Evolutionary conservation across 2,797 vertebrate species (phyloP), one percentile per base, ranked within the genome.

Genomic region (Gymnoscopelus microlampas): DNA sequence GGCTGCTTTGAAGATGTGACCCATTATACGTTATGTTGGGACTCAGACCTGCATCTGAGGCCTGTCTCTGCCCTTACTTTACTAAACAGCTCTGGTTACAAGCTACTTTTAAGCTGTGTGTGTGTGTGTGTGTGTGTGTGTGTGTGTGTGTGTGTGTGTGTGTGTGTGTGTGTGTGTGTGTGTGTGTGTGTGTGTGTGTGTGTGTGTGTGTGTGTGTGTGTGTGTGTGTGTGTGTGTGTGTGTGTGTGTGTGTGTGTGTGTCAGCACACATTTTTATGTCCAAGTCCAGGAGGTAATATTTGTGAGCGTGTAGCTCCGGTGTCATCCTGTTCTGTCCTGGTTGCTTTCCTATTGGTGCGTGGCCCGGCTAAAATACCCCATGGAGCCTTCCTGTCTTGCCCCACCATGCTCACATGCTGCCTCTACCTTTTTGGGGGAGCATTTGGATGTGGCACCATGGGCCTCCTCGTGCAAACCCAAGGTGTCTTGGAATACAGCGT

Each of bases 361-460:
- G 24, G 35, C 48, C 61, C 58, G 81, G 87, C 84, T 91, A 93
- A 94, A 94, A 94, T 94, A 92, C 90, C 89, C 67, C 81, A 54
- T 61, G 87, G 90, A 89, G 92, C 85, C 89, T 63, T 65, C 47
- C 63, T 84, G 90, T 92, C 89, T 76, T 78, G 15, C 75, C 78
- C 64, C 29, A 48, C 50, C 29, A 15, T 59, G 78, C 85, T 84
- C 83, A 82, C 68, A 69, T 71, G 72, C 83, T 75, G 83, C 73
- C 79, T 56, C 53, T 82, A 53, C 74, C 85, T 88, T 89, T 80
- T 89, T 81, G 73, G 81, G 69, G 85, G 60, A 66, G 61, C 76
- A n/a, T 79, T 77, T 74, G 70, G 66, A 71, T 75, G 58, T 66
- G 58, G 62, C 69, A 81, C 81, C 64, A 78, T 75, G 69, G 75